Percentiles rank a stretch among this genome's conserved stretches.
Evolutionary conservation across 2,797 vertebrate species (phyloP).

Genomic region (Caiman crocodilus): DNA sequence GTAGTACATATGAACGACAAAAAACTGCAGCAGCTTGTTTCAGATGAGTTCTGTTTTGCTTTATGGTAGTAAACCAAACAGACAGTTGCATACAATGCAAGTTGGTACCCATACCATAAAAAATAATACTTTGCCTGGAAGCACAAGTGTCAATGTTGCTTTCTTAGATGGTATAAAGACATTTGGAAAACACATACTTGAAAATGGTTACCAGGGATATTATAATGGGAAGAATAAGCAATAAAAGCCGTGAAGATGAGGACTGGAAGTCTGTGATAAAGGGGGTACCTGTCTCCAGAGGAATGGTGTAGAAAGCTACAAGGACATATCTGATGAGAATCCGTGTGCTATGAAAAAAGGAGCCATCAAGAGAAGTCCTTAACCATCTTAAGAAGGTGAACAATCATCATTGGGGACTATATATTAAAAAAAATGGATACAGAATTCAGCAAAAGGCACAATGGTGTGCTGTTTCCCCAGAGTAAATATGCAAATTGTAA

Average conservation of each 20-base stretch:
- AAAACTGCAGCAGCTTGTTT: background rate
- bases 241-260: too few relatives aligned
- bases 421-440: background rate
- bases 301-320: conserved; percentile 16
- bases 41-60: background rate
- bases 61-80: background rate
- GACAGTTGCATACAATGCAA: background rate
- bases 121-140: background rate
- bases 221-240: too few relatives aligned
- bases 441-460: background rate
- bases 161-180: too few relatives aligned
- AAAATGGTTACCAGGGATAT: too few relatives aligned
- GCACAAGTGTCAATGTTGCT: background rate
- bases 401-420: background rate
- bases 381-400: background rate
- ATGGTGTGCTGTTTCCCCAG: background rate
- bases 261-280: background rate
- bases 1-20: background rate
- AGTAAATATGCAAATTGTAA: background rate
- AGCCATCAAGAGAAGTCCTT: background rate
- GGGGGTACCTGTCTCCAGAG: background rate
- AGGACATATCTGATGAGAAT: background rate
- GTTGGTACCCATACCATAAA: background rate
- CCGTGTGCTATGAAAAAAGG: background rate
- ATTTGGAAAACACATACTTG: too few relatives aligned